Evolutionary conservation across 2,888 invertebrate species (phyloP).

Genomic region (Platycnemis pennipes): DNA sequence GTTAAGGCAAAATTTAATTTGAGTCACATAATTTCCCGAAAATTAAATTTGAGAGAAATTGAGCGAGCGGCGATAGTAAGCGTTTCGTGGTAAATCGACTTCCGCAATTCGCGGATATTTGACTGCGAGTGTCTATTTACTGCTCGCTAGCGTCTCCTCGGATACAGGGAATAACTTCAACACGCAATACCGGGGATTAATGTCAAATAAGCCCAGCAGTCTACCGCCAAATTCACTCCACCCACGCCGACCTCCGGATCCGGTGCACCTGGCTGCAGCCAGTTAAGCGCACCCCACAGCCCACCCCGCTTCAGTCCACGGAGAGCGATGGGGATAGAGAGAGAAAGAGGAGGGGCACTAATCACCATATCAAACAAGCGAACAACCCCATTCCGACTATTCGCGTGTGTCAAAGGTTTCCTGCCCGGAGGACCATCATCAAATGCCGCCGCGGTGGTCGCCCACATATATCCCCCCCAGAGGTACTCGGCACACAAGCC

Average conservation of each 20-base stretch:
- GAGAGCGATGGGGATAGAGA: background rate
- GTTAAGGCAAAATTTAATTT: too few species aligned
- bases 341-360: background rate
- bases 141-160: background rate
- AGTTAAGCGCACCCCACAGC: background rate
- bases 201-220: background rate
- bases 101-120: background rate
- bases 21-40: too few species aligned
- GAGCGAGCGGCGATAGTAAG: too few species aligned
- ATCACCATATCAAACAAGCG: constrained; percentile 39
- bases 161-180: background rate
- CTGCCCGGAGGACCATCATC: background rate
- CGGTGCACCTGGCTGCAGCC: background rate
- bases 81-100: background rate
- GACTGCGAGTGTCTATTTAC: background rate
- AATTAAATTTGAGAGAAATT: too few species aligned
- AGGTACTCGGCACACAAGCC: too few species aligned
- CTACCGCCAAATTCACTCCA: background rate
- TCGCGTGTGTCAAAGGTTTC: constrained; percentile 31
- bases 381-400: background rate
- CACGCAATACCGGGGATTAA: constrained; percentile 7
- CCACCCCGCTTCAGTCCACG: background rate
- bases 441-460: background rate
- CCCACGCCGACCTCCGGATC: background rate
- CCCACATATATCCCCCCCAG: background rate